Conservation (phyloP, 2,888 invertebrate genomes). For the Pilophorus perplexus region DNA sequence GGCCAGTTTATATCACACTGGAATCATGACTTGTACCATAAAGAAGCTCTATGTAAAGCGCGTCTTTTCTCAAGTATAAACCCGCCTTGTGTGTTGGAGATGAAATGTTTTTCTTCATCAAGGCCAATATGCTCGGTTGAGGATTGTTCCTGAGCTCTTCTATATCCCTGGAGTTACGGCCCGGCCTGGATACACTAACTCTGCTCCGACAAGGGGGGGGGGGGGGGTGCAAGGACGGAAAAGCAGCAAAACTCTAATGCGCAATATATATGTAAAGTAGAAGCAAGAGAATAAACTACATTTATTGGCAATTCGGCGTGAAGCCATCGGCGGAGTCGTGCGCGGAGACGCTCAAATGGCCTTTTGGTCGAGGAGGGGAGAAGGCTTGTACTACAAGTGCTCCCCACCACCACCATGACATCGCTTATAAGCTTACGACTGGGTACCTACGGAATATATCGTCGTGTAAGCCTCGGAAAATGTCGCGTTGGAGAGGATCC, state of each 20-base stretch:
- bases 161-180: neutral
- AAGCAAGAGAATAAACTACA: constrained; percentile 30
- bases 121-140: neutral
- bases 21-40: too few relatives aligned
- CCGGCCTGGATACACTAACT: too few relatives aligned
- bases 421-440: constrained; percentile 8
- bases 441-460: neutral
- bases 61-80: too few relatives aligned
- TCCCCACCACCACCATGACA: neutral
- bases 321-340: constrained; percentile 21
- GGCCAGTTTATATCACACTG: too few relatives aligned
- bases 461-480: neutral
- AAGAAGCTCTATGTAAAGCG: too few relatives aligned
- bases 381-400: constrained; percentile 5
- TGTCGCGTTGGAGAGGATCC: neutral
- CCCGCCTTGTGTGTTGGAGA: too few relatives aligned
- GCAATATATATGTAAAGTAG: constrained; percentile 34
- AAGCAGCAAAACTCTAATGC: constrained; percentile 31
- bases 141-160: neutral
- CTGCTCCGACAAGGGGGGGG: neutral
- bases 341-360: too few relatives aligned
- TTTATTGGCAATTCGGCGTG: constrained; percentile 32
- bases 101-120: too few relatives aligned
- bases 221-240: too few relatives aligned
- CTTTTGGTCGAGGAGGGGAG: neutral